Conservation (phyloP, 1,140 invertebrate species). For the Eufriesea mexicana region DNA sequence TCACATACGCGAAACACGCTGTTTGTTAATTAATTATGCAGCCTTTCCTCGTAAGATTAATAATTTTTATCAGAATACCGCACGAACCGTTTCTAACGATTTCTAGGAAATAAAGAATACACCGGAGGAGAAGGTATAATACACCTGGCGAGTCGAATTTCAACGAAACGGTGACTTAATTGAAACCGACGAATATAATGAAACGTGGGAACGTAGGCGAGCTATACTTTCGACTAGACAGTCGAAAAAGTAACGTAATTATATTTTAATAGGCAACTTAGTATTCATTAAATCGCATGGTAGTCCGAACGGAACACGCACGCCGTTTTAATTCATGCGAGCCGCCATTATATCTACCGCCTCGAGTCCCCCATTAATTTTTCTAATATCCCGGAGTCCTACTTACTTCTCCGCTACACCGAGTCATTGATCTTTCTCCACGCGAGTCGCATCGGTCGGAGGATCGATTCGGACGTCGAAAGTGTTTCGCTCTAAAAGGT, state of each 20-base stretch:
- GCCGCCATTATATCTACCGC: background rate
- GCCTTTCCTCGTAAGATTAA: background rate
- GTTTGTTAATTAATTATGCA: constrained; percentile 9
- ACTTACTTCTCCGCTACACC: background rate
- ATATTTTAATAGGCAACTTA: constrained; percentile 9
- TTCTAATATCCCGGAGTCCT: background rate
- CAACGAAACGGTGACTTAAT: constrained; percentile 28
- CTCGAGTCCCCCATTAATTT: background rate
- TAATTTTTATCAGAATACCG: constrained; percentile 2
- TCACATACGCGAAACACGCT: background rate
- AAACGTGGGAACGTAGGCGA: constrained; percentile 4
- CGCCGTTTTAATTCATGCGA: background rate
- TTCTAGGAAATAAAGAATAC: constrained; percentile 1
- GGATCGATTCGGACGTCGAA: constrained; percentile 9
- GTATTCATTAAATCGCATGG: constrained; percentile 4
- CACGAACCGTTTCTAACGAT: background rate
- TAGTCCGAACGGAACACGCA: background rate
- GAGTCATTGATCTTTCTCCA: background rate
- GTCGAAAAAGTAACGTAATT: constrained; percentile 14
- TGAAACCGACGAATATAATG: constrained; percentile 5
- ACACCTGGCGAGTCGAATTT: background rate
- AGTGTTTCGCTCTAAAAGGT: constrained; percentile 10
- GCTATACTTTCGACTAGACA: constrained; percentile 2
- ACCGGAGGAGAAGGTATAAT: background rate
- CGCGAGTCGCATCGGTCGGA: background rate